phyloP scores from a whole-genome alignment of 2,797 vertebrate species.

The Crax fasciolata region DNA sequence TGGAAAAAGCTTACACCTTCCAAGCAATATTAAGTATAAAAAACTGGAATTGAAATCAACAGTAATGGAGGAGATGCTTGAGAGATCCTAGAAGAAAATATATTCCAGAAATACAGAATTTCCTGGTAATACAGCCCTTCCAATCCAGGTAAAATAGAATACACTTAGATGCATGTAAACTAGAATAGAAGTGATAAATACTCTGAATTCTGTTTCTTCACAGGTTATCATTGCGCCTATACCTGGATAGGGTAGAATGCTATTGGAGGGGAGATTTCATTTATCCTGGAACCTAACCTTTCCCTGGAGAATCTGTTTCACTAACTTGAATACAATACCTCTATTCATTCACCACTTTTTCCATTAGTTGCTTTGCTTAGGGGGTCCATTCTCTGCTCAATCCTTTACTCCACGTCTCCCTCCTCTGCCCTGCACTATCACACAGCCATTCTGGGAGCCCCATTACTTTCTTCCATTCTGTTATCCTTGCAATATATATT shows the following conservation, averaged over 20 bases:
- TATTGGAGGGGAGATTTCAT: slow-evolving; percentile 22
- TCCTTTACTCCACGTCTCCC: neutral
- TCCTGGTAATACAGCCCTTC: neutral
- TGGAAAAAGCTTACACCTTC: neutral
- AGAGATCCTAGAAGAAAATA: neutral
- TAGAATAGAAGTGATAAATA: neutral
- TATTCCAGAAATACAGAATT: neutral
- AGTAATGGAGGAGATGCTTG: neutral
- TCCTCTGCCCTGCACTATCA: neutral
- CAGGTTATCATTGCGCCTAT: neutral
- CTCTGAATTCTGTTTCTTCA: neutral
- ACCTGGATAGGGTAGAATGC: neutral
- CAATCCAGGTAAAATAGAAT: neutral
- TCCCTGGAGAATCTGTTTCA: slow-evolving; percentile 23
- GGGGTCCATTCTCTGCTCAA: neutral
- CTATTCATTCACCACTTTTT: slow-evolving; percentile 57
- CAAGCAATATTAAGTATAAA: neutral
- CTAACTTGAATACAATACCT: slow-evolving; percentile 38
- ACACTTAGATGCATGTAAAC: neutral
- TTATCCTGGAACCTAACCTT: slow-evolving; percentile 61
- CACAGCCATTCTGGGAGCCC: neutral
- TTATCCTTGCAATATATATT: neutral
- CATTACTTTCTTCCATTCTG: neutral
- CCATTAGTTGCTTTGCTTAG: slow-evolving; percentile 23
- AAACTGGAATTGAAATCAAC: neutral